A percentile compares a stretch with the other conserved stretches of the same genome.
Conservation (phyloP, 2,113 vertebrate species). For the Syngnathus typhle region DNA sequence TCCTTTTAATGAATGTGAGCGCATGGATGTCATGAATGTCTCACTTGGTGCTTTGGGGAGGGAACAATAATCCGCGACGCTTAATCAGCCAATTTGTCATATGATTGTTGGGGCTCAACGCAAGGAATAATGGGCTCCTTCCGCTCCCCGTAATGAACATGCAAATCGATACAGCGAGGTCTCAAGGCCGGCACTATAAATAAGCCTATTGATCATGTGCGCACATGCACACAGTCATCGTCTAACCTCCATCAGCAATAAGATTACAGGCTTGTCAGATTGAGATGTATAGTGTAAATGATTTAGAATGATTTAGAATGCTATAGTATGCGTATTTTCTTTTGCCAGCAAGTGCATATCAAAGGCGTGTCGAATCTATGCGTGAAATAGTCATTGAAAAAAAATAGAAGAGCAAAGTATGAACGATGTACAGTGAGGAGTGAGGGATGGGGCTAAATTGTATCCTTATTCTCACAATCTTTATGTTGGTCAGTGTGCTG, state of each 20-base stretch:
- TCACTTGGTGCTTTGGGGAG: slow-evolving; percentile 25
- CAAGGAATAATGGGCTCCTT: too few species aligned
- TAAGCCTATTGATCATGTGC: slow-evolving; percentile 48
- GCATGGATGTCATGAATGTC: slow-evolving; percentile 15
- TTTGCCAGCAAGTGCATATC: not conserved
- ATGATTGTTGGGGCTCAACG: slow-evolving; percentile 48
- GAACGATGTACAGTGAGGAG: not conserved
- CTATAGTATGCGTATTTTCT: not conserved
- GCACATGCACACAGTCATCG: not conserved
- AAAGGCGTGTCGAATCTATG: not conserved
- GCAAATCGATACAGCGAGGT: slow-evolving; percentile 41
- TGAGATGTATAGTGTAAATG: slow-evolving; percentile 1
- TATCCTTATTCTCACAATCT: not conserved
- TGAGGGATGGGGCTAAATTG: not conserved
- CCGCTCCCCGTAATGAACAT: too few species aligned
- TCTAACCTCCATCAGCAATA: not conserved
- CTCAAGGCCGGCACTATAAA: slow-evolving; percentile 51
- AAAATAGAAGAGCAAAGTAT: not conserved
- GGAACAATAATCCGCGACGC: slow-evolving; percentile 37
- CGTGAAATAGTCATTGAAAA: not conserved
- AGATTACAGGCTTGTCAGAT: slow-evolving; percentile 4
- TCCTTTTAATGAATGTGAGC: slow-evolving; percentile 10
- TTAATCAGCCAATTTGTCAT: slow-evolving; percentile 65
- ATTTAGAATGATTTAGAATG: not conserved
- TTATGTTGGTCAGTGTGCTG: not conserved